Conservation (phyloP, 2,888 invertebrate species). For the Argyra leucocephala region DNA sequence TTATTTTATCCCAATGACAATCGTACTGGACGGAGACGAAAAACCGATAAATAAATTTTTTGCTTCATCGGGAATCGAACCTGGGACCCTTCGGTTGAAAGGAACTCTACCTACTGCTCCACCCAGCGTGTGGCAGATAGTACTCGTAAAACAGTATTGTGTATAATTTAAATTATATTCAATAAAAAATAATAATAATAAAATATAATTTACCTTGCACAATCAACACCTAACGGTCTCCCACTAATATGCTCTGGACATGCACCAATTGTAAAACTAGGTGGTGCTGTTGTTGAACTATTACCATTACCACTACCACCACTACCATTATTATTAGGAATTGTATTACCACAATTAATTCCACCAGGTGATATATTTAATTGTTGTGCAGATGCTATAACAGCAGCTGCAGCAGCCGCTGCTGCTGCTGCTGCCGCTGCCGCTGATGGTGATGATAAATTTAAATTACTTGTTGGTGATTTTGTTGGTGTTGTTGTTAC, state of each 20-base stretch:
- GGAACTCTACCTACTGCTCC: too few relatives aligned
- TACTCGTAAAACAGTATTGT: too few relatives aligned
- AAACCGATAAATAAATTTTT: too few relatives aligned
- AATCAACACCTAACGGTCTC: constrained; percentile 85
- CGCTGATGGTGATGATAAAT: constrained; percentile 30
- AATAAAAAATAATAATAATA: neutral
- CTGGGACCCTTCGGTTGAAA: neutral
- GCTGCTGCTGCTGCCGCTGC: constrained; percentile 27
- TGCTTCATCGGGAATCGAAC: too few relatives aligned
- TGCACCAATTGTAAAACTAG: constrained; percentile 71
- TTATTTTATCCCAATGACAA: too few relatives aligned
- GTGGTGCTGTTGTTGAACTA: constrained; percentile 21
- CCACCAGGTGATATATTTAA: constrained; percentile 27
- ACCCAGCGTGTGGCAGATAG: too few relatives aligned
- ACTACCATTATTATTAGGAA: too few relatives aligned
- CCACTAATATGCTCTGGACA: constrained; percentile 93
- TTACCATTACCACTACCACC: neutral
- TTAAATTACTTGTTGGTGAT: constrained; percentile 29
- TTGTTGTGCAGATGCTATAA: constrained; percentile 23
- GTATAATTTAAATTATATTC: too few relatives aligned
- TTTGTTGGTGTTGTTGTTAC: constrained; percentile 29
- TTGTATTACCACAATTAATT: neutral
- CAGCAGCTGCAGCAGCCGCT: constrained; percentile 21
- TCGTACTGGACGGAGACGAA: too few relatives aligned
- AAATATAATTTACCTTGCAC: constrained; percentile 49